These are phyloP conservation scores for Mustelus asterias DNA, from an alignment of 2,113 vertebrate genomes.

Conservation along the genomic window DNA sequence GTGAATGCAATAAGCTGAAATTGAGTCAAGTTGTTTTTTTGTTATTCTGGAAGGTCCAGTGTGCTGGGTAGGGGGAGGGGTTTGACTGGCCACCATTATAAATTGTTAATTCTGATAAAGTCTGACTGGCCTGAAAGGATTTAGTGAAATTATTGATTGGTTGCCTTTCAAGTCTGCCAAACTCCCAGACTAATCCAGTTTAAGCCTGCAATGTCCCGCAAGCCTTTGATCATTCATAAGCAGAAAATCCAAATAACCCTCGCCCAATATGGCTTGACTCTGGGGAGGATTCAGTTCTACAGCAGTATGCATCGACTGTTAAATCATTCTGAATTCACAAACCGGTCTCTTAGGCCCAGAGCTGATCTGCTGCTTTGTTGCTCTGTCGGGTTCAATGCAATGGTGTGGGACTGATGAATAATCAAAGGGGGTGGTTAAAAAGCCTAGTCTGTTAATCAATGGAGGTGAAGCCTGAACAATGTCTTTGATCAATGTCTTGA, in stretches of 20 bases:
- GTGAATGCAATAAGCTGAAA: neutral
- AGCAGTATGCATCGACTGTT: neutral
- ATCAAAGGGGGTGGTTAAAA: neutral
- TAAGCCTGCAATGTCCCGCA: conserved; percentile 19
- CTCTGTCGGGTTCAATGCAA: neutral
- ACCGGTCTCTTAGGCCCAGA: neutral
- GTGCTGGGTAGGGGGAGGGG: conserved; percentile 4
- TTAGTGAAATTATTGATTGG: conserved; percentile 28
- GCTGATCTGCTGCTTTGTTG: neutral
- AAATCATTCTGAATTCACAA: conserved; percentile 25
- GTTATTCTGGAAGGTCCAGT: neutral
- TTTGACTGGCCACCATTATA: neutral
- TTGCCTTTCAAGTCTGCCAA: conserved; percentile 1
- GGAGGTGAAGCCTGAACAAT: neutral
- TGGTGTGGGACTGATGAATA: neutral
- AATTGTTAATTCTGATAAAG: conserved; percentile 32
- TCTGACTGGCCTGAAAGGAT: neutral
- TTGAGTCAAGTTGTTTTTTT: neutral
- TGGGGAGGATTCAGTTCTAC: neutral
- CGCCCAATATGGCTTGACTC: neutral
- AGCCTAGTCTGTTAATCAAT: neutral
- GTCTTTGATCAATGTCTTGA: neutral
- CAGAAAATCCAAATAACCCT: neutral
- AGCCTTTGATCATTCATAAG: conserved; percentile 17
- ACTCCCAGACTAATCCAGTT: neutral